phyloP scores from a whole-genome alignment of 2,797 vertebrate species.

The Amblyraja radiata region DNA sequence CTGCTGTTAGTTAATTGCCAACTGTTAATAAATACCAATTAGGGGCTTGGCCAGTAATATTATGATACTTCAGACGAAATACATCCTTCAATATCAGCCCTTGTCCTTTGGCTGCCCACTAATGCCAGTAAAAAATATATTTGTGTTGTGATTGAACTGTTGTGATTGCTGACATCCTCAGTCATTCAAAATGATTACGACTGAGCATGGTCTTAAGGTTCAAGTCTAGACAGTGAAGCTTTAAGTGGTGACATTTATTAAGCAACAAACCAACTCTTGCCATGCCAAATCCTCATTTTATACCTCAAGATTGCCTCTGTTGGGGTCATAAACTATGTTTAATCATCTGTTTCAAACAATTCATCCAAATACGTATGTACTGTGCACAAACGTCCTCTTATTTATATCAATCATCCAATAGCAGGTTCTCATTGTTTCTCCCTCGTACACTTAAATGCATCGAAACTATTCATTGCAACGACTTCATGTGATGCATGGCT shows the following conservation, averaged over 20 bases:
- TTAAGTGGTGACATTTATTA: neutral
- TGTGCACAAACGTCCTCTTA: neutral
- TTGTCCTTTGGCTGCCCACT: too few relatives aligned
- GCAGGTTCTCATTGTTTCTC: neutral
- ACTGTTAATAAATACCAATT: slow-evolving; percentile 29
- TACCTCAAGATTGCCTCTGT: neutral
- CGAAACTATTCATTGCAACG: neutral
- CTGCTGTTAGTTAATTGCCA: slow-evolving; percentile 23
- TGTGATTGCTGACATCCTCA: neutral
- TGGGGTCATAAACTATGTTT: neutral
- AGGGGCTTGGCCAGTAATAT: neutral
- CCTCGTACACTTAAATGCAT: neutral
- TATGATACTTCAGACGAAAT: neutral
- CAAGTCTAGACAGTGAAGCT: neutral
- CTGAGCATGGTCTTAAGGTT: neutral
- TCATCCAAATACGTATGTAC: neutral
- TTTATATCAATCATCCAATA: neutral
- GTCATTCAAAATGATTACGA: neutral
- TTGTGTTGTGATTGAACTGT: neutral
- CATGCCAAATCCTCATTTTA: neutral
- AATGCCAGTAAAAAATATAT: neutral
- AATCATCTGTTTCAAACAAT: neutral
- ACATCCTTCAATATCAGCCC: neutral
- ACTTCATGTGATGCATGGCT: neutral
- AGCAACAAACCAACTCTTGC: too few relatives aligned